Percentiles rank a stretch among this genome's conserved stretches.
Evolutionary conservation across 2,888 invertebrate genomes (phyloP).

Genomic region (Geophilus truncorum): DNA sequence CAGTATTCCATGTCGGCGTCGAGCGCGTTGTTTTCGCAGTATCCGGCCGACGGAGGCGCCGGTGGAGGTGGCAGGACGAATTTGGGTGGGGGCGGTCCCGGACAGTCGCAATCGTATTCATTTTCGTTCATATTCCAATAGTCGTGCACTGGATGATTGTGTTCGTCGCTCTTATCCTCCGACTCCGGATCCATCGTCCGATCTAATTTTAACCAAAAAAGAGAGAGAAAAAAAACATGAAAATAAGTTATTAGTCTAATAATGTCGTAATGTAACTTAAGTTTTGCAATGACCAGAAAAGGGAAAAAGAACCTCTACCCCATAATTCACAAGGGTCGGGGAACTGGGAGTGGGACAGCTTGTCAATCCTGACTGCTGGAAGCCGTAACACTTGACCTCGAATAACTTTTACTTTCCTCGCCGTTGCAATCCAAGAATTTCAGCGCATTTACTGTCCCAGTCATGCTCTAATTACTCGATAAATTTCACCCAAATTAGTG

Average conservation of each 20-base stretch:
- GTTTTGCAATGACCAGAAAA: not conserved
- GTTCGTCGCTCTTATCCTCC: not conserved
- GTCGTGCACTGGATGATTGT: not conserved
- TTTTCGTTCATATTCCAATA: constrained; percentile 28
- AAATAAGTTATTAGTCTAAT: not conserved
- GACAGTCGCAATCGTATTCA: constrained; percentile 36
- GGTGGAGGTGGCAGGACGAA: constrained; percentile 45
- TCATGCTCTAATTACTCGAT: not conserved
- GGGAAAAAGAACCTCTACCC: not conserved
- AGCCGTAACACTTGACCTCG: not conserved
- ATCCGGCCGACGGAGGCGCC: constrained; percentile 40
- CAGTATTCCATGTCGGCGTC: constrained; percentile 40
- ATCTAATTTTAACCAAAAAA: not conserved
- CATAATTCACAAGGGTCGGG: not conserved
- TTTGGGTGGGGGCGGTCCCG: constrained; percentile 36
- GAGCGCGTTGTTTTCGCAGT: constrained; percentile 33
- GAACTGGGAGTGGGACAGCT: not conserved
- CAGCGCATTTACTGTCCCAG: not conserved
- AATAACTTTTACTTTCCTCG: not conserved
- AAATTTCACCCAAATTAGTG: not conserved
- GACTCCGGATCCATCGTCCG: constrained; percentile 25
- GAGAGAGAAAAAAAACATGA: not conserved
- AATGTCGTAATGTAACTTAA: not conserved
- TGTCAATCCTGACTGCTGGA: not conserved
- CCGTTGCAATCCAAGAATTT: not conserved